Base-by-base conservation (phyloP, 2,888 invertebrate genomes). In the Drosophila falleni region DNA sequence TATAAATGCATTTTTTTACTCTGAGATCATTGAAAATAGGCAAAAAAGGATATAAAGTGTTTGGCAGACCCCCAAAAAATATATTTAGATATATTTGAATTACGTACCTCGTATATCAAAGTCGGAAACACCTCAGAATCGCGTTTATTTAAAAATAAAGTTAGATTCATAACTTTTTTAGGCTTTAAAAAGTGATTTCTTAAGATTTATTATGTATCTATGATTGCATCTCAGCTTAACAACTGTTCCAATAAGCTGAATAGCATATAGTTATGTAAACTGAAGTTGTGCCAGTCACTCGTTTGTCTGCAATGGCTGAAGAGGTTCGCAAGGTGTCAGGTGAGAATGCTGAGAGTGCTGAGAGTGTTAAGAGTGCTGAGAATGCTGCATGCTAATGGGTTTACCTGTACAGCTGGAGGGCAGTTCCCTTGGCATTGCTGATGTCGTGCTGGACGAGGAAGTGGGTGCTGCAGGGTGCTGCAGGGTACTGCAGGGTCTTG, bases 371-470 rank as follows among this genome's bases (percentile, higher is more conserved):
- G n/a, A n/a, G n/a, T n/a, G n/a, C n/a, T n/a, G n/a, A n/a, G n/a
- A n/a, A n/a, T n/a, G n/a, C n/a, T n/a, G 23, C 39, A 35, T 46
- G 71, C 59, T 76, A 66, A 76, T 66, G 66, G 78, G 16, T 41
- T 61, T 55, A 64, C 54, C 69, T 61, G 61, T 13, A 13, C 13
- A 16, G 16, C 13, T 10, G 19, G 4, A 37, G 16, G 16, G 41
- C 46, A 26, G 9, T 53, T 61, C 15, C 75, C 75, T 71, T 77
- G 77, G 67, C 75, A 68, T 58, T 73, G 72, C 31, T 19, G 16
- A 6, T 10, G 51, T 19, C 41, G 19, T 13, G 29, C 55, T 49
- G 51, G 46, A 23, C 49, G 62, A 60, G 72, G 54, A n/a, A n/a
- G n/a, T n/a, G n/a, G n/a, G n/a, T n/a, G n/a, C n/a, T n/a, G n/a